Percentiles rank a stretch among this genome's conserved stretches.
Evolutionary conservation across 2,888 invertebrate genomes (phyloP).

Genomic region (Phalera bucephala): DNA sequence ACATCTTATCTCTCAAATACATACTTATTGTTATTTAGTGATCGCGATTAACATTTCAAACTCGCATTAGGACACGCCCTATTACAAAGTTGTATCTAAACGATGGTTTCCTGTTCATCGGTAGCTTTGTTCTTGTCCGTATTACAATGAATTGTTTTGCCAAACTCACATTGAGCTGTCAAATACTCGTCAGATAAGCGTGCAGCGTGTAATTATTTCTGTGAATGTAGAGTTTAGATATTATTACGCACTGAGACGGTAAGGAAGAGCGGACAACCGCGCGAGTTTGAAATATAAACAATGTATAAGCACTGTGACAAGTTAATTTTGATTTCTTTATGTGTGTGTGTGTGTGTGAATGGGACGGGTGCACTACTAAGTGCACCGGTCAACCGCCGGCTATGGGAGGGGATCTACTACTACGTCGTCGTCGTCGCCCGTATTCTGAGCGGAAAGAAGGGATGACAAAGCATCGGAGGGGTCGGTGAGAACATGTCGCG

Average conservation of each 20-base stretch:
- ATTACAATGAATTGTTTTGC: constrained; percentile 47
- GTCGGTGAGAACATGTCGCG: too few species aligned
- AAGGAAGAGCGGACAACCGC: not conserved
- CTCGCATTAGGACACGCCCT: constrained; percentile 18
- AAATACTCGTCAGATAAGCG: constrained; percentile 62
- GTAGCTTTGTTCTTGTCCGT: constrained; percentile 34
- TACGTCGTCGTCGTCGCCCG: too few species aligned
- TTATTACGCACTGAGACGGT: not conserved
- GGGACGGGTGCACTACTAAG: too few species aligned
- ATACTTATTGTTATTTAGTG: not conserved
- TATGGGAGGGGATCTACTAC: too few species aligned
- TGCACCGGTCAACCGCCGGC: too few species aligned
- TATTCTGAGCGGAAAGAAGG: too few species aligned
- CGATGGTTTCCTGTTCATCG: constrained; percentile 35
- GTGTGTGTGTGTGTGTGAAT: too few species aligned
- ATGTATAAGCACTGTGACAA: too few species aligned
- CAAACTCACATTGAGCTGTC: constrained; percentile 70
- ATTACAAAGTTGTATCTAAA: constrained; percentile 27
- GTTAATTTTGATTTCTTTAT: too few species aligned
- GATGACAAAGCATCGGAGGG: too few species aligned
- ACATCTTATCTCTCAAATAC: not conserved
- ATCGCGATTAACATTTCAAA: constrained; percentile 23
- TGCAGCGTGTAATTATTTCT: constrained; percentile 67
- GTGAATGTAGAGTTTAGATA: constrained; percentile 51
- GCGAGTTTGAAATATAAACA: too few species aligned